Evolutionary conservation across 1,140 invertebrate genomes (phyloP).

Genomic region (Acromyrmex charruanus): DNA sequence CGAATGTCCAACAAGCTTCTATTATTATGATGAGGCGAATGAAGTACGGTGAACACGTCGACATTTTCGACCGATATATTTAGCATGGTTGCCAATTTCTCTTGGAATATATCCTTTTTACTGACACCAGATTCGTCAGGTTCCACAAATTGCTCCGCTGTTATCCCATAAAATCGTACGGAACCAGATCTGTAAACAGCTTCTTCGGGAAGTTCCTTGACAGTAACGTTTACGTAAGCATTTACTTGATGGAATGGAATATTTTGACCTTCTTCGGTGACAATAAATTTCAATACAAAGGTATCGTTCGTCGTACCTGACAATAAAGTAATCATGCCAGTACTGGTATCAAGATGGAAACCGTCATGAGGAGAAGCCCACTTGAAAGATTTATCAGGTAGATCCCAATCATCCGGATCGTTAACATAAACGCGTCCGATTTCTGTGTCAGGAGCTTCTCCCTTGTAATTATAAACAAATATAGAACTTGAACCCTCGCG

Average conservation of each 20-base stretch:
- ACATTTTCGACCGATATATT: slow-evolving; percentile 94
- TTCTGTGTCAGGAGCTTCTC: slow-evolving; percentile 90
- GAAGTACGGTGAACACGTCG: slow-evolving; percentile 96
- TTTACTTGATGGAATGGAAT: slow-evolving; percentile 89
- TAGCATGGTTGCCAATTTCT: slow-evolving; percentile 90
- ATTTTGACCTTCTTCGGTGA: slow-evolving; percentile 88
- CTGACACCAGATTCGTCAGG: slow-evolving; percentile 89
- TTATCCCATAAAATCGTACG: slow-evolving; percentile 93
- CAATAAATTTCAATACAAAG: slow-evolving; percentile 91
- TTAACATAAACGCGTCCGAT: slow-evolving; percentile 96
- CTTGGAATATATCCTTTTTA: slow-evolving; percentile 91
- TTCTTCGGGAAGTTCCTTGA: slow-evolving; percentile 95
- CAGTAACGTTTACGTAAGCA: slow-evolving; percentile 93
- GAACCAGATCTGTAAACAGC: slow-evolving; percentile 96
- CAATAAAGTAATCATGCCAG: slow-evolving; percentile 95
- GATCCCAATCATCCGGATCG: slow-evolving; percentile 97
- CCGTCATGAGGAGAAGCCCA: slow-evolving; percentile 88
- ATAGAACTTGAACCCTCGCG: slow-evolving; percentile 93
- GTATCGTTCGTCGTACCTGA: slow-evolving; percentile 90
- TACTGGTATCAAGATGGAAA: slow-evolving; percentile 90
- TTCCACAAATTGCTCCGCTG: slow-evolving; percentile 94
- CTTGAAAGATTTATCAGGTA: slow-evolving; percentile 94
- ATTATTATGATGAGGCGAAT: slow-evolving; percentile 89
- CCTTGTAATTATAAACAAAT: slow-evolving; percentile 96
- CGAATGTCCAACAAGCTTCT: slow-evolving; percentile 91